Evolutionary conservation across 1,140 invertebrate species (phyloP).

Genomic region (Homarus americanus): DNA sequence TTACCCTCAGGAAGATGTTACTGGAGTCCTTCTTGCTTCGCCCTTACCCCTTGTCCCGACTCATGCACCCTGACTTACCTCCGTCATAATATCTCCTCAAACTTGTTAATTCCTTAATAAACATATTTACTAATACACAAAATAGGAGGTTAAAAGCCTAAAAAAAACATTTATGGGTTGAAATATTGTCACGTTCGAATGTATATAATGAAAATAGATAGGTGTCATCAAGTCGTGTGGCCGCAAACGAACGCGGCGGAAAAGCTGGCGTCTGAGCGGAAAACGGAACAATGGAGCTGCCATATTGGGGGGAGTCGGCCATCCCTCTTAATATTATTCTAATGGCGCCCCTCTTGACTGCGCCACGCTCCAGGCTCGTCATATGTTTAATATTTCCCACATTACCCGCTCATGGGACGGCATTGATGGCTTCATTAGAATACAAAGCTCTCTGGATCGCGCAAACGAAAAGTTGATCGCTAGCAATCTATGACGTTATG

Average conservation of each 20-base stretch:
- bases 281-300: constrained; percentile 55
- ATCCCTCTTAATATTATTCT: constrained; percentile 66
- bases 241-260: constrained; percentile 16
- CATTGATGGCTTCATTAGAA: constrained; percentile 31
- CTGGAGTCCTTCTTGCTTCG: not conserved
- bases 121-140: no score
- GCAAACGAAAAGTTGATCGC: not conserved
- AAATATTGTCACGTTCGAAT: no score
- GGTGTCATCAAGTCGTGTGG: no score
- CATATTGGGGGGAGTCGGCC: constrained; percentile 46
- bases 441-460: not conserved
- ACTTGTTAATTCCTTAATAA: no score
- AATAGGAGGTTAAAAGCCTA: no score
- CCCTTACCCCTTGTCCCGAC: not conserved
- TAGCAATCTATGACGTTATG: not conserved
- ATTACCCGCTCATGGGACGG: constrained; percentile 30
- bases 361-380: constrained; percentile 54
- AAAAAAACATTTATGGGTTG: no score
- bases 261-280: constrained; percentile 43
- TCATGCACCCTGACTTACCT: not conserved
- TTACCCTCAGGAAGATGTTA: constrained; percentile 37
- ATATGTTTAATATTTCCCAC: constrained; percentile 49
- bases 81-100: no score
- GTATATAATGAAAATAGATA: no score
- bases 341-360: constrained; percentile 46